These are phyloP conservation scores for Augochlora pura DNA, from an alignment of 1,140 invertebrate species.

Conservation along the genomic window DNA sequence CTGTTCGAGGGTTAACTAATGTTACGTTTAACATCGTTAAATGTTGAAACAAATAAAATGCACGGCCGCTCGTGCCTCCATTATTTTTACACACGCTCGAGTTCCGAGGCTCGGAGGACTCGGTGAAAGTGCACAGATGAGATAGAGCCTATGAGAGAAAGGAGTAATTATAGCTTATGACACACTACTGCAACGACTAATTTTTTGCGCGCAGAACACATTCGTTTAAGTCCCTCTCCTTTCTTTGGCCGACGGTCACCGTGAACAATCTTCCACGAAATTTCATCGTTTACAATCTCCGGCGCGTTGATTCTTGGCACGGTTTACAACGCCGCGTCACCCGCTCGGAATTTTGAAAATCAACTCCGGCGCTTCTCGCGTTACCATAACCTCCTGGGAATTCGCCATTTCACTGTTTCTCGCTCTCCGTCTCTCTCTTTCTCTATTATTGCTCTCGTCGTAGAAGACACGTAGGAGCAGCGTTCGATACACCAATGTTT, in stretches of 20 bases:
- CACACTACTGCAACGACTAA: constrained; percentile 51
- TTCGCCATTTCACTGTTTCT: neutral
- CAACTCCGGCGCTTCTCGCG: neutral
- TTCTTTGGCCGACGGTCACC: neutral
- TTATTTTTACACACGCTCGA: constrained; percentile 25
- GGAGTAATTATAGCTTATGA: constrained; percentile 65
- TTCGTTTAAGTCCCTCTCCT: neutral
- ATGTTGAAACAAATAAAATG: neutral
- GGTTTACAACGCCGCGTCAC: neutral
- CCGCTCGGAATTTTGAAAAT: neutral
- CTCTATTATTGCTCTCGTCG: too few relatives aligned
- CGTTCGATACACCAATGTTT: too few relatives aligned
- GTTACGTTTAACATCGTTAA: too few relatives aligned
- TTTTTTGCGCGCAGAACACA: constrained; percentile 20
- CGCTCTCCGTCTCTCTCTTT: too few relatives aligned
- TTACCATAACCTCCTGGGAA: neutral
- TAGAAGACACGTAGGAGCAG: too few relatives aligned
- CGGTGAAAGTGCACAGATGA: constrained; percentile 60
- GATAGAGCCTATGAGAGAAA: constrained; percentile 56
- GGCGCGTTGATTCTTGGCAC: neutral
- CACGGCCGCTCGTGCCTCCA: neutral
- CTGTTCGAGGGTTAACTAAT: too few relatives aligned
- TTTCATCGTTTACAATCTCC: neutral
- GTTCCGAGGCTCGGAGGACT: constrained; percentile 29
- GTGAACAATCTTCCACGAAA: neutral